Base-by-base conservation (phyloP, 2,113 vertebrate species). In the Dolichotis patagonum region DNA sequence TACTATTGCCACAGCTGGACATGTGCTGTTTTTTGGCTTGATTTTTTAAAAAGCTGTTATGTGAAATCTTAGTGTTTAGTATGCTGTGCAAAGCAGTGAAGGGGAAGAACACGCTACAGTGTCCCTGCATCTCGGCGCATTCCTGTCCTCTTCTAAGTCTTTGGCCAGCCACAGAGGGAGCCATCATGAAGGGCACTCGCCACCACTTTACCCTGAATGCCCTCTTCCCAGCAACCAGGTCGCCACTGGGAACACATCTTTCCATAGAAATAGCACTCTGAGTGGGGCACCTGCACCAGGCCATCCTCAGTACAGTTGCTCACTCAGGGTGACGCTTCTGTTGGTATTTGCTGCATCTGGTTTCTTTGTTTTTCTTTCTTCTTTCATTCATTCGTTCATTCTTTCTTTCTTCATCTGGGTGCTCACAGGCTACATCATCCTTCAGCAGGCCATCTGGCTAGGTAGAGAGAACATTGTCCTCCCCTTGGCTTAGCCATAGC, bases 381-480 rank as follows among this genome's bases (percentile, higher is more conserved):
- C 52, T 46, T 46, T 46, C 46, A 5, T 46, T 46, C 46, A 5
- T 46, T 46, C 46, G 4, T 46, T 46, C 46, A 5, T 46, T 46
- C 46, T 46, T 46, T 46, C 46, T 60, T 85, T 41, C 17, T 19
- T n/a, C 7, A 46, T 71, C 10, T 26, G 60, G 26, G 30, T 1
- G 7, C 52, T 32, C 7, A 3, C 0, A 28, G 49, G 58, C 11
- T 0, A 1, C 1, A 5, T 30, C 67, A 0, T 4, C 19, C 28
- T 81, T 22, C 35, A 43, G 28, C 4, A 0, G 5, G 7, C 60
- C 6, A 8, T 46, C 24, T 17, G 11, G 52, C 24, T 35, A 17
- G 30, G 52, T 11, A 0, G 52, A 49, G 2, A 1, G 30, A 60
- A 22, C 43, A 11, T 22, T 7, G 0, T 60, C 3, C 28, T 60